These are phyloP conservation scores for Aphidius ervi DNA, from an alignment of 1,140 invertebrate genomes.

Conservation along the genomic window DNA sequence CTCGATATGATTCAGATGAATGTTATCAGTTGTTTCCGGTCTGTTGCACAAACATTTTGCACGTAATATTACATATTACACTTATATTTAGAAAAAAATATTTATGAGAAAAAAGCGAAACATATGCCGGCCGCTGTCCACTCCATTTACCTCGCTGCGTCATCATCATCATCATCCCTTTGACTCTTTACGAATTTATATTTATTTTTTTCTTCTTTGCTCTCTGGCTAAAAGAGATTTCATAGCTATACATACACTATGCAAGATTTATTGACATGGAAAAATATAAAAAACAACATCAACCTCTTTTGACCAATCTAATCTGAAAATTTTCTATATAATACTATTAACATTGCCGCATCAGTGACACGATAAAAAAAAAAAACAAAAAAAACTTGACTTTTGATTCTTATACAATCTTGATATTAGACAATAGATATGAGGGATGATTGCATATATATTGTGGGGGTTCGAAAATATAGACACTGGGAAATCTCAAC, in stretches of 20 bases:
- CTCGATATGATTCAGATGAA: slow-evolving; percentile 36
- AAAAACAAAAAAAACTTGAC: no score
- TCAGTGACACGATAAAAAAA: no score
- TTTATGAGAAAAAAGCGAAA: slow-evolving; percentile 26
- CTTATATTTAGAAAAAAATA: slow-evolving; percentile 8
- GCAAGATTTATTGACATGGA: no score
- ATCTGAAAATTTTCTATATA: no score
- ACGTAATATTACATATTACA: slow-evolving; percentile 33
- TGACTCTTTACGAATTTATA: slow-evolving; percentile 5
- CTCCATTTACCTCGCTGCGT: slow-evolving; percentile 50
- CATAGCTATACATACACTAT: no score
- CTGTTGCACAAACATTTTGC: slow-evolving; percentile 40
- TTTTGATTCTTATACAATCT: no score
- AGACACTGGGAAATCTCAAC: slow-evolving; percentile 49
- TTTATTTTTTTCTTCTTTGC: not conserved
- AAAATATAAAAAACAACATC: no score
- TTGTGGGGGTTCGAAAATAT: not conserved
- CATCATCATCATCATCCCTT: slow-evolving; percentile 21
- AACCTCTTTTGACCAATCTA: no score
- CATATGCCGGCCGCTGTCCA: slow-evolving; percentile 55
- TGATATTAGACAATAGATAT: no score
- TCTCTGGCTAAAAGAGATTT: not conserved
- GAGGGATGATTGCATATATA: no score
- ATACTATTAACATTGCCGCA: no score
- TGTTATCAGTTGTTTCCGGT: slow-evolving; percentile 53